Evolutionary conservation across 2,888 invertebrate species (phyloP), one percentile per base, ranked within the genome.

Genomic region (Hofmannophila pseudospretella): DNA sequence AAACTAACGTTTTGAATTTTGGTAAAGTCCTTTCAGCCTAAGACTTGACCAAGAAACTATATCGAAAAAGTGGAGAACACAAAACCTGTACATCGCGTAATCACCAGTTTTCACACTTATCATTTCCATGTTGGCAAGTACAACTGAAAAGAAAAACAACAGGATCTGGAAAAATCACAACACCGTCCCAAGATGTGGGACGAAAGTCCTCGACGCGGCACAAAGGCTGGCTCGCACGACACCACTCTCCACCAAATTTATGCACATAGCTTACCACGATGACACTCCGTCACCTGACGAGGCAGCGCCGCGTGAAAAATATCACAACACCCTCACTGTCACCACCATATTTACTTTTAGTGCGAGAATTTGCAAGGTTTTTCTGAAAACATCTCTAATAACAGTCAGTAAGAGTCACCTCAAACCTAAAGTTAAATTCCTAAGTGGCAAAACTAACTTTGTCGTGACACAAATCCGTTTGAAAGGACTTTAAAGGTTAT

Each of bases 251-350:
- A 59, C 51, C 10, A 61, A 81, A 82, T 72, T 72, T 82, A 82
- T 82, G 81, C 80, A 80, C 81, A 81, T 81, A 79, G 72, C 64
- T 79, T 76, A 65, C 44, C 46, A 42, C 53, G 66, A 70, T 64
- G 65, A 58, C 67, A 61, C 73, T 74, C 50, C 58, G 60, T 61
- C 63, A 60, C 66, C 54, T 65, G 58, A 59, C 54, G 54, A 51
- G 58, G 53, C 58, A 42, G 47, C 44, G 46, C 33, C 44, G 54
- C 51, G 54, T 54, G 53, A 54, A 56, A 57, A 54, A 58, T 58
- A 50, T 56, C 56, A 58, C 49, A 47, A 49, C 61, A 54, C 58
- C 16, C 16, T 16, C 16, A 16, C 16, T 4, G 5, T 16, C 16
- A 16, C 16, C 16, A 16, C 3, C 16, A 16, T 16, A 16, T n/a